Evolutionary conservation across 1,140 invertebrate species (phyloP).

Genomic region (Cherax destructor): DNA sequence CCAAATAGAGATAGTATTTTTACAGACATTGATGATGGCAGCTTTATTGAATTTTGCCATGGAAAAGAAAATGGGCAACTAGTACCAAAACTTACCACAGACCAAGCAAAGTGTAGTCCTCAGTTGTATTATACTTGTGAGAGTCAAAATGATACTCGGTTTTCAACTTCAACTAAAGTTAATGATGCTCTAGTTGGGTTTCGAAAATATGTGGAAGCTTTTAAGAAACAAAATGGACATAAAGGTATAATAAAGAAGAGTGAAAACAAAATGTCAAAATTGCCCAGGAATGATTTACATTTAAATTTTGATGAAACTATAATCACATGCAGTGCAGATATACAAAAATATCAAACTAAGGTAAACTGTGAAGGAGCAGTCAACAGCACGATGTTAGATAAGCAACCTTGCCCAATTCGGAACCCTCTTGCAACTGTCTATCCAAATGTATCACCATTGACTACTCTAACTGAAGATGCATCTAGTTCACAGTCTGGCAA

Average conservation of each 20-base stretch:
- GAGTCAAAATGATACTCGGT: slow-evolving; percentile 67
- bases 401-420: not conserved
- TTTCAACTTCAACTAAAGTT: slow-evolving; percentile 68
- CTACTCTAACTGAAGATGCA: not conserved
- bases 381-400: slow-evolving; percentile 59
- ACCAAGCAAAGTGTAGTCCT: slow-evolving; percentile 16
- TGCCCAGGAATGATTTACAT: not conserved
- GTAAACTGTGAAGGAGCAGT: not conserved
- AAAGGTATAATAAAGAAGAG: slow-evolving; percentile 50
- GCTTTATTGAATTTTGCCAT: slow-evolving; percentile 66
- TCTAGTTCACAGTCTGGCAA: not conserved
- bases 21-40: slow-evolving; percentile 71
- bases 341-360: not conserved
- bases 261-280: not conserved
- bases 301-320: slow-evolving; percentile 46
- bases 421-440: not conserved
- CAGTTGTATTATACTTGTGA: slow-evolving; percentile 68
- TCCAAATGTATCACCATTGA: slow-evolving; percentile 63
- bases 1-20: slow-evolving; percentile 60
- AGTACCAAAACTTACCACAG: slow-evolving; percentile 18
- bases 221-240: slow-evolving; percentile 29
- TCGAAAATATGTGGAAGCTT: slow-evolving; percentile 55
- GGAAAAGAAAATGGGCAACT: slow-evolving; percentile 44
- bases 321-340: slow-evolving; percentile 51
- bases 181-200: slow-evolving; percentile 55